Evolutionary conservation across 2,888 invertebrate species (phyloP), one percentile per base, ranked within the genome.

Genomic region (Andrena bicolor): DNA sequence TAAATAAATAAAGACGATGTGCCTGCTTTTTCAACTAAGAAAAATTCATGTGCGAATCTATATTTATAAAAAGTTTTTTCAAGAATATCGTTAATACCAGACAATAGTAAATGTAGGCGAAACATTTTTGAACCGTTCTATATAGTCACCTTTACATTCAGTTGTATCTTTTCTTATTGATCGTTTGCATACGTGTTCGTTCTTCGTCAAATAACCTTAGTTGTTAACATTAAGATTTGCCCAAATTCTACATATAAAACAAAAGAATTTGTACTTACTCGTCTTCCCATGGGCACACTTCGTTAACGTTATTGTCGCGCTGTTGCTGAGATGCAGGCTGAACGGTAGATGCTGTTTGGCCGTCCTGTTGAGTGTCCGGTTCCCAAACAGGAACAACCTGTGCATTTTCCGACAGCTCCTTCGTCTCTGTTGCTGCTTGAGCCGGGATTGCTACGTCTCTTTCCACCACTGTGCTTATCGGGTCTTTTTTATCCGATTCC

Each of bases 251-350:
- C 41, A 41, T 41, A 41, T 13, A 13, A 49, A 56, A 51, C 20
- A 8, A 49, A 7, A 28, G 10, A 13, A 64, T 58, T 23, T 56
- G 28, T 82, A 97, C 98, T 97, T 96, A 98, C 98, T 98, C 98
- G 95, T 98, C 98, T 96, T 98, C 98, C 98, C 98, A 98, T 78
- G 98, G 98, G 95, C 98, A 98, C 93, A 98, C 96, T 94, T 98
- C 97, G 94, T 97, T 97, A 94, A 96, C 96, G 94, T 96, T 96
- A 93, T 94, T 94, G 93, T 94, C 93, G 91, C 92, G 92, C 92
- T 92, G 92, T 90, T 92, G 92, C 89, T 89, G 91, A 88, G 91
- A 84, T 79, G 77, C 83, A 81, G 88, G 89, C 82, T 86, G 83
- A 85, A 82, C 74, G 60, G 81, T 69, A 70, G 83, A 74, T 73